Percentiles rank a stretch among this genome's conserved stretches.
These are phyloP conservation scores for Pelagia noctiluca DNA, from an alignment of 30 jellyfish, hydroid and myxozoan species.

Conservation along the genomic window DNA sequence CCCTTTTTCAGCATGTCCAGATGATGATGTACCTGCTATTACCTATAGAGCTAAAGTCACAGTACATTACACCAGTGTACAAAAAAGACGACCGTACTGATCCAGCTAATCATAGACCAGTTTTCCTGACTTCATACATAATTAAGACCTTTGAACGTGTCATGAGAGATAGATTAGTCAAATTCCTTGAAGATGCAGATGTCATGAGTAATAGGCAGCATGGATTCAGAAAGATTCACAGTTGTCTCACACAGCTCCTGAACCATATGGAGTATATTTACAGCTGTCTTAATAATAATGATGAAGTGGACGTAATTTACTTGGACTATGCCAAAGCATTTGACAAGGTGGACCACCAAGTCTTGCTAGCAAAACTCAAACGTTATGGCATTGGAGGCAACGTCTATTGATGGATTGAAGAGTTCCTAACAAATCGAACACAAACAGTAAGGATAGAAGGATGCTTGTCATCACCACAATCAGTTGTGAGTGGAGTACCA, in stretches of 20 bases:
- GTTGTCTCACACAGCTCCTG: slow-evolving; percentile 31
- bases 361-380: slow-evolving; percentile 16
- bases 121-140: no score
- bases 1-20: no score
- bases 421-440: slow-evolving; percentile 27
- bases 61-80: no score
- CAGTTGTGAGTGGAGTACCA: slow-evolving; percentile 28
- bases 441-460: no score
- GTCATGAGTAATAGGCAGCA: slow-evolving; percentile 32
- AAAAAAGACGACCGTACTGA: slow-evolving; percentile 25
- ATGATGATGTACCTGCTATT: no score
- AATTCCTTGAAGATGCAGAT: slow-evolving; percentile 41
- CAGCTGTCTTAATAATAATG: slow-evolving; percentile 3
- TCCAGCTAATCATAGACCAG: slow-evolving; percentile 25
- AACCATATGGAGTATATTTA: slow-evolving; percentile 38
- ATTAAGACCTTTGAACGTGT: slow-evolving; percentile 40
- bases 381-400: slow-evolving; percentile 36
- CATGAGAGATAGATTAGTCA: slow-evolving; percentile 20
- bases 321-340: slow-evolving; percentile 45
- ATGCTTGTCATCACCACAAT: slow-evolving; percentile 21
- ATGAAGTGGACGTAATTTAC: slow-evolving; percentile 21
- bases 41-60: no score
- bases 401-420: slow-evolving; percentile 25
- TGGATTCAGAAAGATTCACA: slow-evolving; percentile 44
- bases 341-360: slow-evolving; percentile 48